These are phyloP conservation scores for Scelioninae gen. 1 DNA, from an alignment of 2,888 invertebrate genomes.

Conservation along the genomic window DNA sequence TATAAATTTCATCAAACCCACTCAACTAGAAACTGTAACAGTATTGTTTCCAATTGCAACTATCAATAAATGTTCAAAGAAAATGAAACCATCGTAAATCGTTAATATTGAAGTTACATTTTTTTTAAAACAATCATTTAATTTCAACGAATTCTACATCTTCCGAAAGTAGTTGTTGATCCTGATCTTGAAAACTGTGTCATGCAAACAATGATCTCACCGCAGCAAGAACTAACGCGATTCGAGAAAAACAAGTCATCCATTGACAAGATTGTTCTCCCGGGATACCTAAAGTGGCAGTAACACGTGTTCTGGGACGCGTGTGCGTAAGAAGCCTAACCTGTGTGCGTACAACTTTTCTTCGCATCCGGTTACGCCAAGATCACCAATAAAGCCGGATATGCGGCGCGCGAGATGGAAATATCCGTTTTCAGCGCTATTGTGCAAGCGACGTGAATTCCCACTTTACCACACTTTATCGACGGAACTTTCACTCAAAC, in stretches of 20 bases:
- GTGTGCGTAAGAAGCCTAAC: slow-evolving; percentile 40
- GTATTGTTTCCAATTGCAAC: too few species aligned
- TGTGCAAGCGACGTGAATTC: slow-evolving; percentile 58
- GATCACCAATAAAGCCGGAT: slow-evolving; percentile 60
- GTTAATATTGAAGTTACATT: too few species aligned
- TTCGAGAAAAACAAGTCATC: slow-evolving; percentile 37
- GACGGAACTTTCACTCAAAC: slow-evolving; percentile 67
- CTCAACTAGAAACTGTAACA: too few species aligned
- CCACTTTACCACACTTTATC: slow-evolving; percentile 46
- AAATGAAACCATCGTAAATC: too few species aligned
- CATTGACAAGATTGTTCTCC: slow-evolving; percentile 43
- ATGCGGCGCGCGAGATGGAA: slow-evolving; percentile 46
- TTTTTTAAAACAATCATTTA: too few species aligned
- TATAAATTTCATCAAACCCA: too few species aligned
- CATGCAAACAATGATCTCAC: slow-evolving; percentile 28
- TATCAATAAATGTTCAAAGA: too few species aligned
- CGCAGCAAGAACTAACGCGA: slow-evolving; percentile 18
- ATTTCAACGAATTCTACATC: too few species aligned
- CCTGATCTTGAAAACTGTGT: slow-evolving; percentile 38
- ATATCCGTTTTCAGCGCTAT: slow-evolving; percentile 63
- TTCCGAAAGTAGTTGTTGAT: slow-evolving; percentile 23
- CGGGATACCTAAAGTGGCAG: slow-evolving; percentile 42
- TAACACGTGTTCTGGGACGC: slow-evolving; percentile 55
- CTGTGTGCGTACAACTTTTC: slow-evolving; percentile 61
- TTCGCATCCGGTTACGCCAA: slow-evolving; percentile 57